Percentiles rank a stretch among this genome's conserved stretches.
Conservation (phyloP, 2,888 invertebrate species). For the Eurois occulta region DNA sequence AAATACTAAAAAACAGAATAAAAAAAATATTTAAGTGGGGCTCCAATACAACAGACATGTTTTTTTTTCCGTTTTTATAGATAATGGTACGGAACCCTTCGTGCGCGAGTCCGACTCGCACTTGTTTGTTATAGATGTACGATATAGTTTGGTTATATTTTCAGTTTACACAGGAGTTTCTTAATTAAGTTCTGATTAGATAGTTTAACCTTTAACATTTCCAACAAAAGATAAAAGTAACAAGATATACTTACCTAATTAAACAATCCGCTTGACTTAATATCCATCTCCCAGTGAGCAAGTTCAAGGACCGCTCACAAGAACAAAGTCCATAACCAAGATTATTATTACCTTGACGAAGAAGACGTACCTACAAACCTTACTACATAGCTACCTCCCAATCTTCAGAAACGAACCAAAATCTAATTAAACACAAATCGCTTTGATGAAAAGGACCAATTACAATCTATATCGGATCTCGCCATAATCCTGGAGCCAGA, state of each 20-base stretch:
- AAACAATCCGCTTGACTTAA: not conserved
- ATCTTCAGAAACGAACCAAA: slow-evolving; percentile 13
- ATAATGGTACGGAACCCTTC: too few species aligned
- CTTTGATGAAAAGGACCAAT: slow-evolving; percentile 43
- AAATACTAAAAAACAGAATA: too few species aligned
- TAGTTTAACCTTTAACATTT: not conserved
- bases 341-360: not conserved
- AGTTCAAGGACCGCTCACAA: not conserved
- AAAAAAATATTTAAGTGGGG: too few species aligned
- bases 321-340: not conserved
- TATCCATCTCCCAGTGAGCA: not conserved
- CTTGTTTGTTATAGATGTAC: not conserved
- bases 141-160: not conserved
- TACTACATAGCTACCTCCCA: not conserved
- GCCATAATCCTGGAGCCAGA: slow-evolving; percentile 50
- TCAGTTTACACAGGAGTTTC: too few species aligned
- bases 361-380: not conserved
- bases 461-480: slow-evolving; percentile 49
- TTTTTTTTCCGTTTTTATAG: too few species aligned
- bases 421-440: slow-evolving; percentile 54
- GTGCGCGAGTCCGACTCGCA: too few species aligned
- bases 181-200: not conserved
- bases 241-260: not conserved
- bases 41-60: too few species aligned
- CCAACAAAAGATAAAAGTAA: not conserved